Conservation (phyloP, 2,888 invertebrate genomes). For the Pheosia tremula region DNA sequence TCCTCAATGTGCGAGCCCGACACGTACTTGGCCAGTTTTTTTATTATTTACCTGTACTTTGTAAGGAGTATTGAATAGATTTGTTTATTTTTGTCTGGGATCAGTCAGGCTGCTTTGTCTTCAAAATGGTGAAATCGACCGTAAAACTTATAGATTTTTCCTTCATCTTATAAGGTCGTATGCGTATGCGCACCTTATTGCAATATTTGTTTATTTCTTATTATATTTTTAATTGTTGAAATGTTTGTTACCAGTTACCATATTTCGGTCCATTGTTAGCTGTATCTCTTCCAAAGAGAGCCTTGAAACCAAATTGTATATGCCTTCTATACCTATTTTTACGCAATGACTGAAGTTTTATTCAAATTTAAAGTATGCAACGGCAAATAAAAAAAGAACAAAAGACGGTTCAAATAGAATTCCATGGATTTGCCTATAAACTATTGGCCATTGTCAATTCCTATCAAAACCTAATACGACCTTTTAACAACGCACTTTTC, state of each 20-base stretch:
- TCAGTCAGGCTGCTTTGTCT: neutral
- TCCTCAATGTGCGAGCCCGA: too few relatives aligned
- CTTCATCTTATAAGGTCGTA: neutral
- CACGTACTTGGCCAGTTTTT: slow-evolving; percentile 16
- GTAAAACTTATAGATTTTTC: neutral
- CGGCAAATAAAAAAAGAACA: slow-evolving; percentile 26
- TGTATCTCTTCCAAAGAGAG: too few relatives aligned
- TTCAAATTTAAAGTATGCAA: neutral
- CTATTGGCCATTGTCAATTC: slow-evolving; percentile 63
- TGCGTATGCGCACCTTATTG: neutral
- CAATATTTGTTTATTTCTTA: neutral
- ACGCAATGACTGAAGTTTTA: neutral
- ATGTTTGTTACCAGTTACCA: too few relatives aligned
- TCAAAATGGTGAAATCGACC: neutral
- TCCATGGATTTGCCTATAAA: slow-evolving; percentile 44
- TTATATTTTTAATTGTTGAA: neutral
- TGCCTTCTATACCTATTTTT: neutral
- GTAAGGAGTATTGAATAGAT: slow-evolving; percentile 7
- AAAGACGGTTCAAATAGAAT: slow-evolving; percentile 49
- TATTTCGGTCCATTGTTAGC: too few relatives aligned
- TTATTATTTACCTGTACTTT: slow-evolving; percentile 22
- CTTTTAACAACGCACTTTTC: slow-evolving; percentile 69
- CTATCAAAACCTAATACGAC: slow-evolving; percentile 66
- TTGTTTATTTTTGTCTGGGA: slow-evolving; percentile 13
- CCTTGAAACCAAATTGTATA: too few relatives aligned